A percentile compares a stretch with the other conserved stretches of the same genome.
Evolutionary conservation across 2,888 invertebrate genomes (phyloP).

Genomic region (Lamellibrachia satsuma): DNA sequence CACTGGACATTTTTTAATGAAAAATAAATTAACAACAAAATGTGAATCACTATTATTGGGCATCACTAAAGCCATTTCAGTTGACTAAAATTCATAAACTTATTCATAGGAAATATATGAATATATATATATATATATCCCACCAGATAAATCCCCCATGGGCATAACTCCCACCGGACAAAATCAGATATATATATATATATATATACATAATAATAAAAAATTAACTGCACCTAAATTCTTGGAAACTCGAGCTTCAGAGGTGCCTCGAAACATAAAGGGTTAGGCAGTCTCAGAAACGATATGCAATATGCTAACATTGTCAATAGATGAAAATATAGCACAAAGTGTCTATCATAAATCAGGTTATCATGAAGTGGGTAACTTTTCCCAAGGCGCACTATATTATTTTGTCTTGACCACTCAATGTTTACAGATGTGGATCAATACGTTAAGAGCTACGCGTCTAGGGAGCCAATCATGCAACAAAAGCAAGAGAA

Average conservation of each 20-base stretch:
- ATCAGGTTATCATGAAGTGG: background rate
- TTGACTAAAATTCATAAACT: background rate
- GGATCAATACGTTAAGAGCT: background rate
- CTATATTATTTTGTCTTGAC: background rate
- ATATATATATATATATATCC: no score
- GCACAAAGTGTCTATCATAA: background rate
- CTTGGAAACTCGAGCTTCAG: no score
- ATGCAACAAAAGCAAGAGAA: background rate
- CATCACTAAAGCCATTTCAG: background rate
- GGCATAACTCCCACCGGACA: no score
- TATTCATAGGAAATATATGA: background rate
- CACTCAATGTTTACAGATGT: background rate
- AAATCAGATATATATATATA: no score
- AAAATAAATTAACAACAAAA: background rate
- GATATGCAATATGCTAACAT: no score
- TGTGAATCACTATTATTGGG: background rate
- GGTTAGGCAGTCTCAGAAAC: no score
- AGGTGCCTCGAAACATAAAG: no score
- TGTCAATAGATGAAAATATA: background rate
- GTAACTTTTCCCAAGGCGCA: background rate
- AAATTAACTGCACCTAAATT: no score
- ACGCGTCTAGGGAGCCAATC: background rate
- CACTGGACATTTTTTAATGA: background rate
- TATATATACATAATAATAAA: no score
- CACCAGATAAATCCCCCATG: no score